Evolutionary conservation across 2,888 invertebrate species (phyloP).

Genomic region (Lordiphosa andalusiaca): DNA sequence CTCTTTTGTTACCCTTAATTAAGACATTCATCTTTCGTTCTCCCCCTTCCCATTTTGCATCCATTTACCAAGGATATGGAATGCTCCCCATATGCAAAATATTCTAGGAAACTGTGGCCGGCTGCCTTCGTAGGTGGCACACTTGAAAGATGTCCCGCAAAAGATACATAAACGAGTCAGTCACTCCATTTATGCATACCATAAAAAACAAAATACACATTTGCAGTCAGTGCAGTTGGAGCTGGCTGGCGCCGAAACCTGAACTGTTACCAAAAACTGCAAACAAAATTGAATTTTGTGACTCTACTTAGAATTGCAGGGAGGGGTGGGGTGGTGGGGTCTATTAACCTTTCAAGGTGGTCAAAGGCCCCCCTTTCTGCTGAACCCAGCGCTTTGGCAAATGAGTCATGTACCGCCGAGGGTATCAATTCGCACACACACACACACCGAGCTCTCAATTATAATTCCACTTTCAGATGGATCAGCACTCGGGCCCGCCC

Average conservation of each 20-base stretch:
- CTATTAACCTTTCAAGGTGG: slow-evolving; percentile 43
- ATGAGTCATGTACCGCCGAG: slow-evolving; percentile 15
- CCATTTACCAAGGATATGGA: slow-evolving; percentile 5
- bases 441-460: slow-evolving; percentile 4
- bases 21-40: background rate
- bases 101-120: slow-evolving; percentile 16
- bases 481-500: slow-evolving; percentile 5
- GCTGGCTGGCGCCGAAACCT: slow-evolving; percentile 39
- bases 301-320: slow-evolving; percentile 23
- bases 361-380: slow-evolving; percentile 43
- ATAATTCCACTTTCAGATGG: slow-evolving; percentile 6
- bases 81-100: slow-evolving; percentile 34
- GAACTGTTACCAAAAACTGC: slow-evolving; percentile 18
- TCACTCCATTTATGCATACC: background rate
- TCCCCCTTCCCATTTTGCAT: slow-evolving; percentile 5
- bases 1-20: no score
- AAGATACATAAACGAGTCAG: slow-evolving; percentile 16
- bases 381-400: slow-evolving; percentile 20
- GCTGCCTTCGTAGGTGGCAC: slow-evolving; percentile 11
- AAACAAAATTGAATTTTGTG: background rate
- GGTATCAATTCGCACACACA: slow-evolving; percentile 4
- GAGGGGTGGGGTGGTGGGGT: slow-evolving; percentile 9
- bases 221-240: background rate
- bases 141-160: slow-evolving; percentile 10
- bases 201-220: background rate